phyloP scores from a whole-genome alignment of 2,113 vertebrate genomes.

The Mormyrus lacerda region DNA sequence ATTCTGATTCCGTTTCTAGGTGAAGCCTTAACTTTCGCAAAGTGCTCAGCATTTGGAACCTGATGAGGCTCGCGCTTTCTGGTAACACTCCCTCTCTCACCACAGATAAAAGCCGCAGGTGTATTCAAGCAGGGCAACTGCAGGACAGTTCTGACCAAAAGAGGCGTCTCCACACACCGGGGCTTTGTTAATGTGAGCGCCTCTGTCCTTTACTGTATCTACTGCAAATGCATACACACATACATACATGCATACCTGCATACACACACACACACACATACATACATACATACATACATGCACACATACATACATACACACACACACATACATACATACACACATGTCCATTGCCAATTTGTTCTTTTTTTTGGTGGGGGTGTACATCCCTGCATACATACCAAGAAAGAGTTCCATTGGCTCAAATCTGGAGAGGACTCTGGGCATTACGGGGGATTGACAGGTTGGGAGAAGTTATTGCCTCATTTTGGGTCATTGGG shows the following conservation, averaged over 20 bases:
- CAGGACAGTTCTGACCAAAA: background rate
- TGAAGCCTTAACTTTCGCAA: background rate
- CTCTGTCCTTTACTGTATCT: background rate
- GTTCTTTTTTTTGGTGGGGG: no score
- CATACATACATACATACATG: no score
- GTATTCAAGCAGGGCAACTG: background rate
- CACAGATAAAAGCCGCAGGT: background rate
- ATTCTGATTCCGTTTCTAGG: background rate
- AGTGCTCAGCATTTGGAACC: background rate
- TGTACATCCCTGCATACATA: background rate
- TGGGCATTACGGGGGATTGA: background rate
- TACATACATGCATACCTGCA: background rate
- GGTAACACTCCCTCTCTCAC: background rate
- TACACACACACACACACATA: no score
- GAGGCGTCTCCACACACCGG: background rate
- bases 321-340: background rate
- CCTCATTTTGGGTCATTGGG: no score
- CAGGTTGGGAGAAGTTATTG: background rate
- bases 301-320: no score
- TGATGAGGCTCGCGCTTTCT: background rate
- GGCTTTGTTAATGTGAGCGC: background rate
- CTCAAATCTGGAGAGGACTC: background rate
- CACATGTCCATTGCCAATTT: no score
- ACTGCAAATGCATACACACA: background rate
- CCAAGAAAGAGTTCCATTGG: background rate